Evolutionary conservation across 2,888 invertebrate species (phyloP).

Genomic region (Stegophylla sp.): DNA sequence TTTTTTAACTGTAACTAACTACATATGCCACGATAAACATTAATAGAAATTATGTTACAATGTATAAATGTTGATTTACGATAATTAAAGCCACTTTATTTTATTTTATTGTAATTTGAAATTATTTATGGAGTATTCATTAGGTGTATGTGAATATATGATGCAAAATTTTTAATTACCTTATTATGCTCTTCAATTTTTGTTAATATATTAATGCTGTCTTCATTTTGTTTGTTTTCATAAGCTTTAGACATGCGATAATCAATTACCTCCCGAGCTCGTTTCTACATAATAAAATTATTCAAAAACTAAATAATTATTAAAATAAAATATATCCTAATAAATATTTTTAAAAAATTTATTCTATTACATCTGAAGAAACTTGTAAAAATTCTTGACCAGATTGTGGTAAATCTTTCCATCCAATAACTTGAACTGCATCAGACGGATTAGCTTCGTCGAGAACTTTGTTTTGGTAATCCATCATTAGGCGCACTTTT

Average conservation of each 20-base stretch:
- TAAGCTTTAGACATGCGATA: conserved; percentile 67
- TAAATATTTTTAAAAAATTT: too few relatives aligned
- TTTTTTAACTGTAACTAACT: too few relatives aligned
- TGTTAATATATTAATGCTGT: conserved; percentile 67
- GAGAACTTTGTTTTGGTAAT: conserved; percentile 76
- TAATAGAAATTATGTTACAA: too few relatives aligned
- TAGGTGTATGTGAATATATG: too few relatives aligned
- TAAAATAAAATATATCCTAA: too few relatives aligned
- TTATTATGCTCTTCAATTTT: conserved; percentile 73
- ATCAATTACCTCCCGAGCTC: conserved; percentile 73
- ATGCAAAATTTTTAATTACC: conserved; percentile 67
- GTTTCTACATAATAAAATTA: conserved; percentile 67
- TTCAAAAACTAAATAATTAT: too few relatives aligned
- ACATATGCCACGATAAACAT: too few relatives aligned
- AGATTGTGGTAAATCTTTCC: conserved; percentile 86
- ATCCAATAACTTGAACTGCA: conserved; percentile 87
- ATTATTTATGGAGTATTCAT: too few relatives aligned
- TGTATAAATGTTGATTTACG: too few relatives aligned
- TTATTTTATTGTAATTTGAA: too few relatives aligned
- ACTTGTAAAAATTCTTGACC: conserved; percentile 90
- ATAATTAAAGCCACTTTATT: too few relatives aligned
- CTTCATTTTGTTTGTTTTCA: conserved; percentile 69
- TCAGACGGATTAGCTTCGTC: conserved; percentile 77
- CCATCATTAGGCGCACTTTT: conserved; percentile 80
- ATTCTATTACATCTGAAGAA: conserved; percentile 73